A percentile compares a stretch with the other conserved stretches of the same genome.
phyloP scores from a whole-genome alignment of 2,113 vertebrate genomes.

The Dolichallabes microphthalmus region DNA sequence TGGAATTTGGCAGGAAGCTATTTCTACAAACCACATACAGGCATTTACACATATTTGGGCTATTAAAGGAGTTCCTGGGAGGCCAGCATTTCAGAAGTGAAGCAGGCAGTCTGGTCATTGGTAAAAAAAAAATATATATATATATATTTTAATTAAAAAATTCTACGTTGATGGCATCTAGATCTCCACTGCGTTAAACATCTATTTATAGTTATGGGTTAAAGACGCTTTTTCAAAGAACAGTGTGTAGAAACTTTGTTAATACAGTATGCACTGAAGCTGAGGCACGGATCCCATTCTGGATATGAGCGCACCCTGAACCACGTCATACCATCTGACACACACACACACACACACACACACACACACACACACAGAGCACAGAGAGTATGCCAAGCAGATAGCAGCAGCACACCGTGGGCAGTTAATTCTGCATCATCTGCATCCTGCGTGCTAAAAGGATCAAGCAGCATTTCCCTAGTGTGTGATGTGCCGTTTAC shows the following conservation, averaged over 20 bases:
- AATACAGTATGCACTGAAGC: background rate
- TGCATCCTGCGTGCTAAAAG: background rate
- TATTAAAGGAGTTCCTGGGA: no score
- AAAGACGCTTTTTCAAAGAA: background rate
- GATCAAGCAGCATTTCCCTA: background rate
- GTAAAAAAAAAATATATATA: no score
- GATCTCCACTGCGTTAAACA: background rate
- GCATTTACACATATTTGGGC: no score
- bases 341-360: background rate
- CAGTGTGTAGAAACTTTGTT: background rate
- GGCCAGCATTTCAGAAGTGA: no score
- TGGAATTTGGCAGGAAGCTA: no score
- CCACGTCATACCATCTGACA: slow-evolving; percentile 7
- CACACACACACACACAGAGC: background rate
- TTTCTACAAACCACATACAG: no score
- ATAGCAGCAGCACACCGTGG: background rate
- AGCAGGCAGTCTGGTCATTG: no score
- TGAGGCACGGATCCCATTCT: background rate
- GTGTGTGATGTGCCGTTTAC: background rate
- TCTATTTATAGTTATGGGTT: background rate
- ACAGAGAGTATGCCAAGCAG: background rate
- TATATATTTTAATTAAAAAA: no score
- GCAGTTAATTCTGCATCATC: background rate
- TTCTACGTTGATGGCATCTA: background rate
- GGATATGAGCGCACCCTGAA: background rate